Conservation (phyloP, 1,140 invertebrate genomes). For the Papilio polyxenes region DNA sequence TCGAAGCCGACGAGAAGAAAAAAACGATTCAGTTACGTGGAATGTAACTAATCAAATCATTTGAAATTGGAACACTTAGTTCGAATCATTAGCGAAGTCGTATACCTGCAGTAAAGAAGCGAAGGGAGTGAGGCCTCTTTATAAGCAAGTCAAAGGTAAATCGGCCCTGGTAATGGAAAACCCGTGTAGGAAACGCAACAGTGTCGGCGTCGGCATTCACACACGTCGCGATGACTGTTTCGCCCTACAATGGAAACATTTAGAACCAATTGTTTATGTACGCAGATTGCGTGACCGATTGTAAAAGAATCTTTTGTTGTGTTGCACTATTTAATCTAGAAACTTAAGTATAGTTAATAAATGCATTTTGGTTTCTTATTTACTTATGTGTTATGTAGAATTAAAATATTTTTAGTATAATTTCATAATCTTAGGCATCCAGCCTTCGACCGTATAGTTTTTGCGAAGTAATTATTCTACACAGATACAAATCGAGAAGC, state of each 20-base stretch:
- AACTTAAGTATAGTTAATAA: not conserved
- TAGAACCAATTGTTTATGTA: constrained; percentile 33
- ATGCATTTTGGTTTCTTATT: too few relatives aligned
- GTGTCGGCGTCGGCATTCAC: constrained; percentile 11
- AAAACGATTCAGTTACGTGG: not conserved
- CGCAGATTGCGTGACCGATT: constrained; percentile 30
- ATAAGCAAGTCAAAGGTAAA: constrained; percentile 26
- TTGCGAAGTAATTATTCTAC: not conserved
- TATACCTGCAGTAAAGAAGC: not conserved
- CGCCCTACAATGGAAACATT: constrained; percentile 34
- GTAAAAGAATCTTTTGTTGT: constrained; percentile 27
- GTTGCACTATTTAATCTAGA: constrained; percentile 8
- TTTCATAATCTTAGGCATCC: not conserved
- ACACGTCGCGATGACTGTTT: constrained; percentile 31
- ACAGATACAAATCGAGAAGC: not conserved
- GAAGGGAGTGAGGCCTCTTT: constrained; percentile 8
- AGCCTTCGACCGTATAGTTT: not conserved
- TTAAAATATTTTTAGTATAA: not conserved
- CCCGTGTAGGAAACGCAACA: constrained; percentile 26
- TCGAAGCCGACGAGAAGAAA: not conserved
- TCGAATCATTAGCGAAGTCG: not conserved
- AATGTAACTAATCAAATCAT: not conserved
- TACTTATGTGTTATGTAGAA: too few relatives aligned
- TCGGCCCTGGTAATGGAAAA: constrained; percentile 18
- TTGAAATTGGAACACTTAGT: constrained; percentile 3